These are phyloP conservation scores for Drosophila mauritiana DNA, from an alignment of 1,140 invertebrate genomes.

Conservation along the genomic window DNA sequence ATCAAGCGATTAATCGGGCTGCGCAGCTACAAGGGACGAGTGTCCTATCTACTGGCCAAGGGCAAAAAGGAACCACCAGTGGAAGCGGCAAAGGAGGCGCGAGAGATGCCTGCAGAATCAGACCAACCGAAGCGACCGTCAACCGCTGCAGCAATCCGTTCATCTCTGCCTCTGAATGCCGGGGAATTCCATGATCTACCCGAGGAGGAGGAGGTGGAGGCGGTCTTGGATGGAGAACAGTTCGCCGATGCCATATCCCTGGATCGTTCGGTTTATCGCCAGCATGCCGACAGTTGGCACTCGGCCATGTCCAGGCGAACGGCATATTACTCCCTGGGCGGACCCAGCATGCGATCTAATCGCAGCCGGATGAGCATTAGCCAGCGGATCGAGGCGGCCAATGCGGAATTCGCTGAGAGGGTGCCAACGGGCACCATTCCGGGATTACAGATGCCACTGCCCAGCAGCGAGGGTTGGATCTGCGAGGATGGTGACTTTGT, in stretches of 20 bases:
- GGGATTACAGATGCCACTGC: slow-evolving; percentile 86
- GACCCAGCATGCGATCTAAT: slow-evolving; percentile 81
- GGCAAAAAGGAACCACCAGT: slow-evolving; percentile 39
- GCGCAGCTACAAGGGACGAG: slow-evolving; percentile 89
- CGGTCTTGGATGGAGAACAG: slow-evolving; percentile 29
- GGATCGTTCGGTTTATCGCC: slow-evolving; percentile 83
- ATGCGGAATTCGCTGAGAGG: slow-evolving; percentile 86
- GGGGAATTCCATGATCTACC: slow-evolving; percentile 60
- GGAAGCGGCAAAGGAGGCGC: neutral
- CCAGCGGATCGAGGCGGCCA: slow-evolving; percentile 63
- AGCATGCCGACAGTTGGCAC: slow-evolving; percentile 91
- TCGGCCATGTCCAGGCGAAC: slow-evolving; percentile 90
- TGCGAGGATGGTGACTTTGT: slow-evolving; percentile 94
- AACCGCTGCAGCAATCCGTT: neutral
- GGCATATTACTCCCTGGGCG: slow-evolving; percentile 90
- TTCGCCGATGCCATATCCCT: slow-evolving; percentile 61
- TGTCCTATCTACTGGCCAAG: slow-evolving; percentile 87
- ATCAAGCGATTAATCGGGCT: slow-evolving; percentile 91
- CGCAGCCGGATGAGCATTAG: slow-evolving; percentile 63
- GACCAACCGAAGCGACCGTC: neutral
- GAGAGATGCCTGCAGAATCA: neutral
- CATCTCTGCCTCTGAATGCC: slow-evolving; percentile 22
- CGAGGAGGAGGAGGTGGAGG: slow-evolving; percentile 14
- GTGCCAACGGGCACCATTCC: slow-evolving; percentile 90
- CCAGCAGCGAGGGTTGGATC: slow-evolving; percentile 87